Base-by-base conservation (phyloP, 2,113 vertebrate genomes). In the Myrmophylax atrothorax region DNA sequence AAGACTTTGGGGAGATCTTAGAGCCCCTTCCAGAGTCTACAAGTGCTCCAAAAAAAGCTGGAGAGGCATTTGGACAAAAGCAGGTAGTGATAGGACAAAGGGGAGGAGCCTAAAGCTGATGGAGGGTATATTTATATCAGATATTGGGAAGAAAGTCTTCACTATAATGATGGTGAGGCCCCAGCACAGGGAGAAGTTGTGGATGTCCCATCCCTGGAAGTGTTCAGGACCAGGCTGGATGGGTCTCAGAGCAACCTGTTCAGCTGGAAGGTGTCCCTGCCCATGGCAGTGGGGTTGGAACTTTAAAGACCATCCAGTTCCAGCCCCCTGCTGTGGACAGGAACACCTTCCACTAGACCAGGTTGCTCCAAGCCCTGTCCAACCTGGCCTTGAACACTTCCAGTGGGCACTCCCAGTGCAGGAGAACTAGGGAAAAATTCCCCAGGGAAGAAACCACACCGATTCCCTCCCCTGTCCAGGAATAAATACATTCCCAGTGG, bases 401-500 rank as follows among this genome's bases (percentile, higher is more conserved):
- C 55, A 62, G 0, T 26, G 29, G 14, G 1, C 9, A 19, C 4
- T n/a, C 5, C 10, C 0, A 0, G 9, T 17, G 26, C 35, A 38
- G 10, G 9, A 5, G 4, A 72, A 64, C 3, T 7, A 29, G 2
- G 18, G 28, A 24, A 23, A 76, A 73, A 64, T 33, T 23, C 79
- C 46, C 8, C n/a, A 31, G 49, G 37, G 5, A 37, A 76, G 53
- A 44, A 68, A 62, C 12, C 49, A 35, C 33, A 38, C 1, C 12
- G 69, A 1, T 20, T 31, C 4, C 17, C 7, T 73, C 6, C 4
- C 0, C 12, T 66, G 70, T 66, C 79, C 75, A 44, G 3, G 1
- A 69, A 93, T 42, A 76, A 76, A 69, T 52, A 24, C 4, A 31
- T 46, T 64, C 24, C 46, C 26, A 19, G 37, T 24, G 28, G 52